Evolutionary conservation across 1,140 invertebrate species (phyloP).

Genomic region (Neoseiulus cucumeris): DNA sequence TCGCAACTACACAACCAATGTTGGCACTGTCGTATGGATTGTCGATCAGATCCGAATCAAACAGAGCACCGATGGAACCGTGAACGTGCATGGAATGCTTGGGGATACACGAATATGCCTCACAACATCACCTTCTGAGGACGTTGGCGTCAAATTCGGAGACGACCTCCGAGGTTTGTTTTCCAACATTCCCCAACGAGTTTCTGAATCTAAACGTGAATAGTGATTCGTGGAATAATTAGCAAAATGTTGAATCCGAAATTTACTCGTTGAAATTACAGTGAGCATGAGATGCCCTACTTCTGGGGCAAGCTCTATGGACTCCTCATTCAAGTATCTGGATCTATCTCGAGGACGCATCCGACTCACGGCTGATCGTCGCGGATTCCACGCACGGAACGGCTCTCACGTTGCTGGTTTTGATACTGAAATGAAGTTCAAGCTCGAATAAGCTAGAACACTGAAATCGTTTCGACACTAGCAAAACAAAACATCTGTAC

Average conservation of each 20-base stretch:
- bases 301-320: background rate
- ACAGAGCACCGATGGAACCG: constrained; percentile 3
- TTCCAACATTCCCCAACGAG: too few species aligned
- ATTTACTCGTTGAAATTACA: too few species aligned
- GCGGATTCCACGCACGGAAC: constrained; percentile 3
- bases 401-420: constrained; percentile 5
- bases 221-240: too few species aligned
- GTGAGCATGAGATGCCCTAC: background rate
- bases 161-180: too few species aligned
- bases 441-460: background rate
- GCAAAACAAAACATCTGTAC: too few species aligned
- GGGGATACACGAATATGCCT: too few species aligned
- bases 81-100: background rate
- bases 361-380: background rate
- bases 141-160: background rate
- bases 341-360: background rate
- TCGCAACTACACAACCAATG: constrained; percentile 9
- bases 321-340: background rate
- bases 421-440: background rate
- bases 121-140: background rate
- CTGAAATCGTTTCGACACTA: background rate
- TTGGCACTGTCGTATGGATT: background rate
- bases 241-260: too few species aligned
- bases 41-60: background rate
- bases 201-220: too few species aligned